Base-by-base conservation (phyloP, 1,140 invertebrate genomes). In the Macrosteles quadrilineatus region DNA sequence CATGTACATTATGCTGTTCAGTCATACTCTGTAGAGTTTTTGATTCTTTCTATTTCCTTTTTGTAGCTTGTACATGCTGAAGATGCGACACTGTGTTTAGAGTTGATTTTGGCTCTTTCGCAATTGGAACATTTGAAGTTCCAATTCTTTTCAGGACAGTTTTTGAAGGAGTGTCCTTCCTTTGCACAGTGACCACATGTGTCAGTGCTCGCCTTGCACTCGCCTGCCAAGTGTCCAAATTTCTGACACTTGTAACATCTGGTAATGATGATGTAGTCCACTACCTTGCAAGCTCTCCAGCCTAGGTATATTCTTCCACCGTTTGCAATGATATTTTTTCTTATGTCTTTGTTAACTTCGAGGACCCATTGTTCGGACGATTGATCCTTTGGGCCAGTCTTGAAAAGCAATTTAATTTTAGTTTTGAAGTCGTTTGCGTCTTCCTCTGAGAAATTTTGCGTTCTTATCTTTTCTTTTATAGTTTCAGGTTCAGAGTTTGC, bases 281-380 rank as follows among this genome's bases (percentile, higher is more conserved):
- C n/a, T 9, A 50, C 21, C 47, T 50, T 50, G n/a, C 17, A 19
- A 9, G 47, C 17, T 50, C 47, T n/a, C 6, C 6, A 50, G n/a
- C n/a, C 47, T 6, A 50, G n/a, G 47, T 50, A 50, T 19, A 50
- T n/a, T 23, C 47, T 50, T 50, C 47, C 47, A n/a, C 47, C n/a
- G 3, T 50, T n/a, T 50, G 6, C n/a, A 19, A 50, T 50, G 3
- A 4, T 50, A 23, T 50, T 23, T n/a, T n/a, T n/a, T 11, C 47
- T 6, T 3, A 50, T 23, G 3, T n/a, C 47, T 50, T 3, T 6
- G 47, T 50, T 19, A 9, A 23, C 47, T 19, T 50, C 47, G 47
- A 23, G 17, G 6, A 50, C 47, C 47, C 47, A 50, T 23, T 50
- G 47, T 4, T 4, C 21, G 3, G 17, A 4, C 47, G 4, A 4